Evolutionary conservation across 2,797 vertebrate species (phyloP), one percentile per base, ranked within the genome.

Genomic region (Syngnathus rostellatus): DNA sequence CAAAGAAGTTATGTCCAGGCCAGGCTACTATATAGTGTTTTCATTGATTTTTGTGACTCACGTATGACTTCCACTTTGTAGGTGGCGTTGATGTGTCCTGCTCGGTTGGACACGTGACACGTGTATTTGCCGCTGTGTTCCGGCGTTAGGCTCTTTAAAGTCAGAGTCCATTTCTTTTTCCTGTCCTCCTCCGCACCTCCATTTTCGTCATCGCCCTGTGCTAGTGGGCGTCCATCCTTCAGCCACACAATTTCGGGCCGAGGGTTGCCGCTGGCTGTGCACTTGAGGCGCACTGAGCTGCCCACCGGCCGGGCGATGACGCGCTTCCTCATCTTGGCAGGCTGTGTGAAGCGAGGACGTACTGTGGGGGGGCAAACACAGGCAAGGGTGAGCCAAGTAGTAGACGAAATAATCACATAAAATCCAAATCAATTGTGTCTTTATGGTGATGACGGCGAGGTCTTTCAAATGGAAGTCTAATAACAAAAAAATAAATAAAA

Each of bases 71-170:
- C 95, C 37, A 97, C 92, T 85, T 95, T 96, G 86, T 97, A 97
- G 0, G 95, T 98, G 8, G 96, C 96, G 0, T 98, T 98, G 90
- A 99, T 99, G 85, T 94, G 92, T 0, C 96, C 96, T 0, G 93
- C 95, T 25, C 84, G 87, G 91, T 98, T 99, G 37, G 92, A 96
- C 50, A 99, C 97, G 0, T 94, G 91, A 83, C 97, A 99, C 5
- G 97, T 99, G 90, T 99, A 99, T 76, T 93, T 96, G 68, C 97
- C 97, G 0, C 97, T 99, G 63, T 99, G 94, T 83, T 97, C 93
- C 0, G 96, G 96, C 14, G 87, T 93, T 67, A 99, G 89, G 86
- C 93, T 96, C 88, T 93, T 97, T 75, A 99, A 79, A 80, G 94
- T 99, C 70, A 99, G 81, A 0, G 97, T 99, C 97, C 97, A 99